These are phyloP conservation scores for Oriolus oriolus DNA, from an alignment of 2,113 vertebrate genomes.

Conservation along the genomic window DNA sequence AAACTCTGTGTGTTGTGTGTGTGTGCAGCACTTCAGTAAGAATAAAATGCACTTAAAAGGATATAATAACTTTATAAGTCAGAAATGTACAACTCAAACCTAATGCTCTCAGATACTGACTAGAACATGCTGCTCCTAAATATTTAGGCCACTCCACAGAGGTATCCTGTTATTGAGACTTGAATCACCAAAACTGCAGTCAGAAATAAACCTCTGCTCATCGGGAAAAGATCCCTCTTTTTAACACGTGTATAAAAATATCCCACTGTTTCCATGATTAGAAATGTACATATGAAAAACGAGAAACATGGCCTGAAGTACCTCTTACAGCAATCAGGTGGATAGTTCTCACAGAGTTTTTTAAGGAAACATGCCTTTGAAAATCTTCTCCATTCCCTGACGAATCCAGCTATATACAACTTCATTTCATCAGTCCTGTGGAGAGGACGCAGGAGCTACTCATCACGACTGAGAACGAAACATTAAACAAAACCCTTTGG, in stretches of 20 bases:
- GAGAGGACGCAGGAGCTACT: background rate
- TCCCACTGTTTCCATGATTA: background rate
- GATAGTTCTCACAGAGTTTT: background rate
- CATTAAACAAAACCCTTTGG: background rate
- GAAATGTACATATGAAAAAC: background rate
- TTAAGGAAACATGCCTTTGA: background rate
- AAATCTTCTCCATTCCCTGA: background rate
- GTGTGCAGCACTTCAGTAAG: background rate
- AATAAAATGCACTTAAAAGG: background rate
- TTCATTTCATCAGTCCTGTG: background rate
- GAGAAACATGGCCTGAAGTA: background rate
- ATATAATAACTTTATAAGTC: background rate
- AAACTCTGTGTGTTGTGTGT: background rate
- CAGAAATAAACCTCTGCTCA: background rate
- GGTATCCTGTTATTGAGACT: background rate
- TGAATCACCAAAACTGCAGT: background rate
- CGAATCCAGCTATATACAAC: background rate
- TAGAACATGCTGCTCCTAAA: background rate
- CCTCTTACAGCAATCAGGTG: background rate
- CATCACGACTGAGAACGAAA: background rate
- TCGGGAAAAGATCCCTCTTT: background rate
- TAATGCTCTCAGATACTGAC: background rate
- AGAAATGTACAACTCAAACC: background rate
- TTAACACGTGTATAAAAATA: background rate
- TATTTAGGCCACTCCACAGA: background rate